Evolutionary conservation across 2,888 invertebrate genomes (phyloP).

Genomic region (Sabatieria punctata): DNA sequence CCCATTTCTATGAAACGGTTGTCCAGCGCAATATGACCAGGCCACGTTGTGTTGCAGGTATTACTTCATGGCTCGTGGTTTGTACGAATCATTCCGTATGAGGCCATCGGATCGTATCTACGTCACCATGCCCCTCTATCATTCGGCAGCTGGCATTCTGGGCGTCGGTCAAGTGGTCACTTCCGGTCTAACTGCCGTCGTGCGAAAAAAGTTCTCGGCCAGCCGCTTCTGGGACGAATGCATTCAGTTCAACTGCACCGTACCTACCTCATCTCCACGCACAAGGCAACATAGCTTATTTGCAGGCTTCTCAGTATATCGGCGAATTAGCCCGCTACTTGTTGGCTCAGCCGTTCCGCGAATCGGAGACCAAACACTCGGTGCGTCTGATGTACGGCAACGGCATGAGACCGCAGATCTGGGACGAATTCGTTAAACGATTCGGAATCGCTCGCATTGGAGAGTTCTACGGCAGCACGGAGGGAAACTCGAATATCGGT

Average conservation of each 20-base stretch:
- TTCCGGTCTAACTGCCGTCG: conserved; percentile 55
- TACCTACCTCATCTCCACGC: conserved; percentile 35
- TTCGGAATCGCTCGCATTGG: conserved; percentile 65
- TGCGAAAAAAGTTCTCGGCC: conserved; percentile 81
- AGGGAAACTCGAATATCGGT: conserved; percentile 85
- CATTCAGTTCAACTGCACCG: conserved; percentile 78
- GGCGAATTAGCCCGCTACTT: conserved; percentile 42
- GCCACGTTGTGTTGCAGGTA: conserved; percentile 37
- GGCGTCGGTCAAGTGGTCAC: conserved; percentile 34
- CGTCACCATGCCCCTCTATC: conserved; percentile 80
- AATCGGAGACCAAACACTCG: conserved; percentile 35
- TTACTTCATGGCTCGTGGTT: conserved; percentile 27
- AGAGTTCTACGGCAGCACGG: conserved; percentile 93
- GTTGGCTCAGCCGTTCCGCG: conserved; percentile 36
- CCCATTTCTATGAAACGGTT: too few relatives aligned
- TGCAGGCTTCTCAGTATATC: conserved; percentile 35
- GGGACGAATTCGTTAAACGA: conserved; percentile 67
- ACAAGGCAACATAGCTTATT: background rate
- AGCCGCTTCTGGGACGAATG: conserved; percentile 81
- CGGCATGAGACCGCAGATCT: conserved; percentile 79
- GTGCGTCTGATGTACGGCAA: conserved; percentile 70
- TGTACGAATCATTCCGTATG: conserved; percentile 42
- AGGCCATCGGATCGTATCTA: conserved; percentile 59
- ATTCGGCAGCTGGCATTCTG: conserved; percentile 72
- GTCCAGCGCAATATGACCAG: too few relatives aligned